These are phyloP conservation scores for Fragum fragum DNA, from an alignment of 2,888 invertebrate genomes.

Conservation along the genomic window DNA sequence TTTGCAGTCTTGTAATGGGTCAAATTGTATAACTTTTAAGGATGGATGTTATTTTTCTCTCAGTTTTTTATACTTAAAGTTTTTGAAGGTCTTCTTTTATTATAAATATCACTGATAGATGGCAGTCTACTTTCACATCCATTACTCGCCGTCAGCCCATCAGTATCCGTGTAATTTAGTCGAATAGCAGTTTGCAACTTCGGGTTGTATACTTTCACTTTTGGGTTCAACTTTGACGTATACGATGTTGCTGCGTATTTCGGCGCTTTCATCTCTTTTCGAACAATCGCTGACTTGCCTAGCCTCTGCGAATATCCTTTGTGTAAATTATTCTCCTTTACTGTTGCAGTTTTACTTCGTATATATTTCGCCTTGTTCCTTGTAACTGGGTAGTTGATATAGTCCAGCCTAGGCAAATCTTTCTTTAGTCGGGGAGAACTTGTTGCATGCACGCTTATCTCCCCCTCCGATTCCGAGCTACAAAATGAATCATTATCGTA, in stretches of 20 bases:
- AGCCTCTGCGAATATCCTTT: not conserved
- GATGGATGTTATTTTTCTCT: too few relatives aligned
- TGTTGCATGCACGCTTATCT: not conserved
- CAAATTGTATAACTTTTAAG: too few relatives aligned
- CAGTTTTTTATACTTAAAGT: not conserved
- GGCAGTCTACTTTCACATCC: not conserved
- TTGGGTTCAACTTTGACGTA: not conserved
- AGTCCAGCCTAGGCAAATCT: not conserved
- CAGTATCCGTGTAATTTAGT: not conserved
- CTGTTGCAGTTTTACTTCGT: not conserved
- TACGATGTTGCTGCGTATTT: not conserved
- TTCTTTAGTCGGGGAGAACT: not conserved
- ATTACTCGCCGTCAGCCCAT: not conserved
- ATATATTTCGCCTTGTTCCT: not conserved
- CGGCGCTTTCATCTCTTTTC: not conserved
- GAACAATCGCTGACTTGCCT: not conserved
- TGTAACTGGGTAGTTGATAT: not conserved
- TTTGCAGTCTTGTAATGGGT: too few relatives aligned
- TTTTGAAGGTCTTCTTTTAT: conserved; percentile 1
- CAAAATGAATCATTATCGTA: conserved; percentile 18
- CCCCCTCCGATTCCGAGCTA: not conserved
- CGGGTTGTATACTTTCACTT: conserved; percentile 12
- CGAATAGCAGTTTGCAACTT: not conserved
- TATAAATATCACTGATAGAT: not conserved
- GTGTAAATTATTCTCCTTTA: not conserved